Evolutionary conservation across 2,888 invertebrate genomes (phyloP), one percentile per base, ranked within the genome.

Genomic region (Pelosia muscerda): DNA sequence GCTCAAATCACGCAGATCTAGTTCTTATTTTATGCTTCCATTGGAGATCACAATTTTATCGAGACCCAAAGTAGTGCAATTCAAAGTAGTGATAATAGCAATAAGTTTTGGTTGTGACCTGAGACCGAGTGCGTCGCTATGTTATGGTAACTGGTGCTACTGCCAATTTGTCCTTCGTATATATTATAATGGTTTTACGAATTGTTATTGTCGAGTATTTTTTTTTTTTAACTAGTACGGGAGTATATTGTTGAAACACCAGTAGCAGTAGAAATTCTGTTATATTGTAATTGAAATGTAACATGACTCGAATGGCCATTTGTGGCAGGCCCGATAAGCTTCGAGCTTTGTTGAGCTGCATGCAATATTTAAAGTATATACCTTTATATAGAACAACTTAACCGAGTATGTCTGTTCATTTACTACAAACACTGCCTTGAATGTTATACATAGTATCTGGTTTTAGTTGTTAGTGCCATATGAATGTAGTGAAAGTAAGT

Each of bases 281-380:
- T 92, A 92, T 94, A 94, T 94, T 94, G 94, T 93, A 80, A 94
- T 91, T 89, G 94, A 94, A 94, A 94, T 94, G 94, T 94, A 94
- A 94, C 94, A 88, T 85, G 84, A 81, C 81, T 84, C 77, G 71
- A 76, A 73, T 66, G 75, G 69, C 74, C 67, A 68, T 71, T 69
- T 79, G 73, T 69, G 69, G 69, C 60, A 58, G 65, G 69, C 69
- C 62, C 58, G 65, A 63, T 64, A 26, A 64, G 57, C 60, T 57
- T 49, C 59, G 42, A 62, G 66, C 68, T 68, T 64, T 65, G 67
- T 56, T 70, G 66, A 74, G 65, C 65, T 75, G 74, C 76, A 74
- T 73, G 66, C 67, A 42, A 72, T 69, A 28, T 49, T 28, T 64
- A 49, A 22, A 57, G 72, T 72, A 71, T 38, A 38, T 28, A n/a